Evolutionary conservation across 2,888 invertebrate genomes (phyloP), one percentile per base, ranked within the genome.

Genomic region (Lordiphosa andalusiaca): DNA sequence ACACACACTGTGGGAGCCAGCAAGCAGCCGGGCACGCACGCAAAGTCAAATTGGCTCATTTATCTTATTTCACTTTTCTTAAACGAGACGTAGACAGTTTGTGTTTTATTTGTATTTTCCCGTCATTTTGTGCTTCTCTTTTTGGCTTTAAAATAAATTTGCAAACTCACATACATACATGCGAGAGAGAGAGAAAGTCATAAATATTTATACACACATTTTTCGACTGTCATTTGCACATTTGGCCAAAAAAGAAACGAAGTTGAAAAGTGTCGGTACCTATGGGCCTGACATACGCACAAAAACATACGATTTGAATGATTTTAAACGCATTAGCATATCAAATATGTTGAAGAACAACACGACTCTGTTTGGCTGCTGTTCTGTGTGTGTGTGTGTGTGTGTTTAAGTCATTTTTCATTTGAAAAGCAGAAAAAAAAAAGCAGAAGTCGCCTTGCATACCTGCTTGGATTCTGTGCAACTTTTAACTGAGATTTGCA

Each of bases 21-120:
- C 12, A 13, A 25, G 5, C 13, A 13, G 38, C 13, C 23, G 21
- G 16, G 44, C 63, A 66, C 63, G 64, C 64, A 66, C 66, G 61
- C 49, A 60, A 57, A 66, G 64, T 69, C 55, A 69, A 75, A 73
- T 76, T 73, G 66, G 66, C 75, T 73, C 73, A 75, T 78, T 78
- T 74, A 78, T 75, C 78, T 75, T 78, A 60, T 72, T 68, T 75
- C 70, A 75, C 65, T 66, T 78, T 72, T 68, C 50, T 47, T 64
- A 67, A 71, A 66, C 37, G 51, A 40, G 30, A 41, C 48, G 52
- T 47, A 37, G 60, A 53, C 60, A 52, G 48, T 51, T 54, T 62
- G 37, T 60, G 52, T 48, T 52, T 54, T 54, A 40, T 50, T 53
- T 52, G 23, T 30, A 30, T 30, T 30, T 30, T 30, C 30, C 30